Evolutionary conservation across 2,797 vertebrate species (phyloP), one percentile per base, ranked within the genome.

Genomic region (Gymnoscopelus braueri): DNA sequence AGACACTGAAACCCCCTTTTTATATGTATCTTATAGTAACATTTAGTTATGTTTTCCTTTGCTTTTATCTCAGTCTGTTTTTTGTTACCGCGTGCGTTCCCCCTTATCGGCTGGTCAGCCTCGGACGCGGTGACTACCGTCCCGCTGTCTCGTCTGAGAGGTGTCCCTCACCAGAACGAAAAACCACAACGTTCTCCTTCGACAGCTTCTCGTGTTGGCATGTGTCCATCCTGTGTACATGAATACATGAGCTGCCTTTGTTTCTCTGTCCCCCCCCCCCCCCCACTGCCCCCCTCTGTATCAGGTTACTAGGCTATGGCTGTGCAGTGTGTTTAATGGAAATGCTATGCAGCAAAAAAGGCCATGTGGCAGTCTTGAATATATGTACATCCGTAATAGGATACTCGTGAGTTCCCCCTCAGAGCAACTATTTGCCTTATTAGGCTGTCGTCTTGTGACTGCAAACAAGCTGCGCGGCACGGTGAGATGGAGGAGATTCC

Each of bases 211-310:
- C 67, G 61, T 74, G 71, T 82, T 88, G 92, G 90, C 91, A 89
- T 88, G 88, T 74, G 84, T 92, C 91, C 89, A 90, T 90, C 81
- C 82, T 73, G 68, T 85, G 84, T 82, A 86, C 87, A 87, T 82
- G 84, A 90, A 89, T 81, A 90, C 88, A 91, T 91, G 91, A 88
- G 84, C 86, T 77, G 84, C 83, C 88, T 93, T 91, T 93, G 90
- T 93, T 91, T 91, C 89, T 72, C 63, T 23, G 72, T 70, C 64
- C 69, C 39, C 39, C 39, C 39, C 9, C 39, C 9, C 8, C 5
- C 39, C 39, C 6, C 32, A 4, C 32, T 5, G 5, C 35, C 35
- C 35, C 35, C 39, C 39, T 2, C 67, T 14, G 82, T 76, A 88
- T 93, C 90, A 63, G 77, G 87, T 92, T 92, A 81, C 92, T 49